Conservation (phyloP, 2,888 invertebrate species). For the Mythimna impura region DNA sequence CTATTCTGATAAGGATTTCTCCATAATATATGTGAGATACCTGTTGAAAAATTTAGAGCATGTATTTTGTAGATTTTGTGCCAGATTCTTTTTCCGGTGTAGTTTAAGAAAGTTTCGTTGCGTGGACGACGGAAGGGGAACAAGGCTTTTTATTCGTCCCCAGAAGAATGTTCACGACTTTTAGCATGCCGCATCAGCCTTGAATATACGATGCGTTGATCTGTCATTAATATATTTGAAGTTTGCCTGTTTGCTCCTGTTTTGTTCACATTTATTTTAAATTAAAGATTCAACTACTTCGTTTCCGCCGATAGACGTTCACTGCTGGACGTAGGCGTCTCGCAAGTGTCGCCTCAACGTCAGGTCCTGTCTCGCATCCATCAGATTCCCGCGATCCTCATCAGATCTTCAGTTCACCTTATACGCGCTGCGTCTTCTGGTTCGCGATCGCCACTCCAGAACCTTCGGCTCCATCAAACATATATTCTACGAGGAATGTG, state of each 20-base stretch:
- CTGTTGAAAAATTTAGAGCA: slow-evolving; percentile 41
- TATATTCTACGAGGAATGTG: too few species aligned
- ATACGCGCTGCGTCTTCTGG: too few species aligned
- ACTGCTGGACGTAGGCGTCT: too few species aligned
- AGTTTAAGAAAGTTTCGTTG: slow-evolving; percentile 12
- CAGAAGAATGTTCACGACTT: slow-evolving; percentile 14
- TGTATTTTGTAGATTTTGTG: slow-evolving; percentile 18
- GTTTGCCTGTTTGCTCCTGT: not conserved
- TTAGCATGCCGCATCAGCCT: slow-evolving; percentile 2
- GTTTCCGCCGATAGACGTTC: too few species aligned
- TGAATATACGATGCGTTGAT: slow-evolving; percentile 24
- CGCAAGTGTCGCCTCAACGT: too few species aligned
- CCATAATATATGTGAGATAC: slow-evolving; percentile 31
- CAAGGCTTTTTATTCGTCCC: slow-evolving; percentile 13
- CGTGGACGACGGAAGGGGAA: not conserved
- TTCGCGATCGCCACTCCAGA: too few species aligned
- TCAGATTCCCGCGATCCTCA: too few species aligned
- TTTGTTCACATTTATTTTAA: not conserved
- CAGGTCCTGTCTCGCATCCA: too few species aligned
- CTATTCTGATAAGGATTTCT: slow-evolving; percentile 40
- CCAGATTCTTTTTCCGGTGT: not conserved
- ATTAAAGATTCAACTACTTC: not conserved
- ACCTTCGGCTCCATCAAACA: too few species aligned
- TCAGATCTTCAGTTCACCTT: too few species aligned
- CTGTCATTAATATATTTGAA: slow-evolving; percentile 19